phyloP scores from a whole-genome alignment of 2,888 invertebrate genomes.

The Salticus scenicus region DNA sequence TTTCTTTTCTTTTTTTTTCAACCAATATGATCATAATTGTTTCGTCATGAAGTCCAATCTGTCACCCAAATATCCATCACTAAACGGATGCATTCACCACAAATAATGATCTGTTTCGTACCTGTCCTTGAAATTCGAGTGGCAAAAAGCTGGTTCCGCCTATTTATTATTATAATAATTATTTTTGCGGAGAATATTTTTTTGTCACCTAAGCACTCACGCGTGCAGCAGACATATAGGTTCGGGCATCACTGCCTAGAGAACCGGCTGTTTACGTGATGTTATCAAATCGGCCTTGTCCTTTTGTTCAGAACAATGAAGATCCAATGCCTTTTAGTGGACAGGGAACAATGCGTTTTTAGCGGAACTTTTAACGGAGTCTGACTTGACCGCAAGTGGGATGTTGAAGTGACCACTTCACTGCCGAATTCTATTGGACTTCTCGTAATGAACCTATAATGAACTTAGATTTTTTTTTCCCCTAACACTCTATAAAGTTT shows the following conservation, averaged over 20 bases:
- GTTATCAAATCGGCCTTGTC: neutral
- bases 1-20: no score
- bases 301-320: neutral
- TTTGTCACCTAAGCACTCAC: neutral
- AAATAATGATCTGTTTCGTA: neutral
- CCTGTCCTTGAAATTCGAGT: neutral
- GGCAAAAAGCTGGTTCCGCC: neutral
- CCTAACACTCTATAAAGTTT: no score
- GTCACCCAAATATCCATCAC: no score
- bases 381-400: neutral
- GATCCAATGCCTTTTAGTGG: neutral
- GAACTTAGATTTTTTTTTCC: no score
- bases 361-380: neutral
- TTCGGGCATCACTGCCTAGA: neutral
- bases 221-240: neutral
- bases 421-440: neutral
- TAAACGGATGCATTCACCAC: no score
- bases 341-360: slow-evolving; percentile 1
- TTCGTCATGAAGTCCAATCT: no score
- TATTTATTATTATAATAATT: neutral
- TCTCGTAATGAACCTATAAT: no score
- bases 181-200: neutral
- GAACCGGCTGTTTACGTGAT: neutral
- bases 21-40: no score
- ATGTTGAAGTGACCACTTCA: neutral